Evolutionary conservation across 2,113 vertebrate species (phyloP).

Genomic region (Anas platyrhynchos): DNA sequence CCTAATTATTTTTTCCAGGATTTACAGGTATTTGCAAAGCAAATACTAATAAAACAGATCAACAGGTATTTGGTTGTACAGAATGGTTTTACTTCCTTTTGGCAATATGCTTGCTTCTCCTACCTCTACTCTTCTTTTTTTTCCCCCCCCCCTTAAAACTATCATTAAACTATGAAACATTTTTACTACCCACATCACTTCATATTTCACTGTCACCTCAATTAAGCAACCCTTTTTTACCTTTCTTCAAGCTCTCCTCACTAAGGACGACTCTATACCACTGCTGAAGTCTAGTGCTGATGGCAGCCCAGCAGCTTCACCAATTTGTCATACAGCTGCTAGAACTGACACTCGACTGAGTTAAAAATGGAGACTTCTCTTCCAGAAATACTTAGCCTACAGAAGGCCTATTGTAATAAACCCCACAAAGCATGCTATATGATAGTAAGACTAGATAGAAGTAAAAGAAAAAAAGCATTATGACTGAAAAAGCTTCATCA

Average conservation of each 20-base stretch:
- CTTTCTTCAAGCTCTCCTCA: neutral
- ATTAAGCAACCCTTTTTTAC: neutral
- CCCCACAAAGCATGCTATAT: neutral
- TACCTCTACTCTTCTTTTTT: fast-evolving
- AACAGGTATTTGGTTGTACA: neutral
- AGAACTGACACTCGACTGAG: neutral
- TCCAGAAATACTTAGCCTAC: neutral
- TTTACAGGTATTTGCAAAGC: neutral
- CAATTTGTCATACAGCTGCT: neutral
- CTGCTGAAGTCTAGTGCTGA: neutral
- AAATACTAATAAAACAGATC: neutral
- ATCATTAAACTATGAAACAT: neutral
- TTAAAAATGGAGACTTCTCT: neutral
- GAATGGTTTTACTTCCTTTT: neutral
- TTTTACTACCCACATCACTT: neutral
- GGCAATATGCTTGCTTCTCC: neutral
- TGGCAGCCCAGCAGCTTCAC: neutral
- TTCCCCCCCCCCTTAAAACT: neutral
- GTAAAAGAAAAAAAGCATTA: neutral
- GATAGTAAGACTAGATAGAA: neutral
- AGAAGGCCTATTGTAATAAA: neutral
- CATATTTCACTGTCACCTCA: neutral
- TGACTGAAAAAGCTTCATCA: neutral
- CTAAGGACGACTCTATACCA: neutral
- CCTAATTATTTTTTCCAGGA: neutral